These are phyloP conservation scores for Leuciscus idus DNA, from an alignment of 2,113 vertebrate genomes.

Conservation along the genomic window DNA sequence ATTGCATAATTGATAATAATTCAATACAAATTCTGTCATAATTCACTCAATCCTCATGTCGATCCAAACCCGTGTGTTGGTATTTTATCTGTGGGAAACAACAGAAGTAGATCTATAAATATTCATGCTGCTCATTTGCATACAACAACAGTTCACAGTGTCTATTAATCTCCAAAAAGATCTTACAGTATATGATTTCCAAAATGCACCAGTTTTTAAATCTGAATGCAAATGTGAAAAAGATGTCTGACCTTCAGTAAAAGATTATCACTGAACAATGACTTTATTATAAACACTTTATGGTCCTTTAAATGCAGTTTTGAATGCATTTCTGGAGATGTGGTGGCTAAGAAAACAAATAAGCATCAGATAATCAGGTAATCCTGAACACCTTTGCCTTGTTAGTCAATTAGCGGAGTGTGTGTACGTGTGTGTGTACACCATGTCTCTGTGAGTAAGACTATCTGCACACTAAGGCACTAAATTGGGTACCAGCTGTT, in stretches of 20 bases:
- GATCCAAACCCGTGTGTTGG: too few relatives aligned
- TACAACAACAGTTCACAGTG: background rate
- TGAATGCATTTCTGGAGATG: background rate
- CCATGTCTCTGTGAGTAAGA: slow-evolving; percentile 16
- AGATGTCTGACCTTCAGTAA: background rate
- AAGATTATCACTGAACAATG: background rate
- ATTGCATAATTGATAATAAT: too few relatives aligned
- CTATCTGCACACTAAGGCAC: slow-evolving; percentile 60
- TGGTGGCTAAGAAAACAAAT: background rate
- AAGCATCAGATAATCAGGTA: background rate
- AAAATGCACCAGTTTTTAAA: background rate
- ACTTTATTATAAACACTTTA: background rate
- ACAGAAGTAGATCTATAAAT: background rate
- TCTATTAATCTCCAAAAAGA: background rate
- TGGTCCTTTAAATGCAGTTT: too few relatives aligned
- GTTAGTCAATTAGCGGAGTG: background rate
- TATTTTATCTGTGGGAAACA: too few relatives aligned
- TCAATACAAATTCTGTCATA: too few relatives aligned
- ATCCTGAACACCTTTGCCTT: too few relatives aligned
- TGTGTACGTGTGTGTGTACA: slow-evolving; percentile 16
- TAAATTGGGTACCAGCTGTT: slow-evolving; percentile 79
- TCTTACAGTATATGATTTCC: background rate
- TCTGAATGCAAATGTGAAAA: background rate
- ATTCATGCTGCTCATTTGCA: background rate
- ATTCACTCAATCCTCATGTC: too few relatives aligned